Base-by-base conservation (phyloP, 2,113 vertebrate genomes). In the Pleuronectes platessa region DNA sequence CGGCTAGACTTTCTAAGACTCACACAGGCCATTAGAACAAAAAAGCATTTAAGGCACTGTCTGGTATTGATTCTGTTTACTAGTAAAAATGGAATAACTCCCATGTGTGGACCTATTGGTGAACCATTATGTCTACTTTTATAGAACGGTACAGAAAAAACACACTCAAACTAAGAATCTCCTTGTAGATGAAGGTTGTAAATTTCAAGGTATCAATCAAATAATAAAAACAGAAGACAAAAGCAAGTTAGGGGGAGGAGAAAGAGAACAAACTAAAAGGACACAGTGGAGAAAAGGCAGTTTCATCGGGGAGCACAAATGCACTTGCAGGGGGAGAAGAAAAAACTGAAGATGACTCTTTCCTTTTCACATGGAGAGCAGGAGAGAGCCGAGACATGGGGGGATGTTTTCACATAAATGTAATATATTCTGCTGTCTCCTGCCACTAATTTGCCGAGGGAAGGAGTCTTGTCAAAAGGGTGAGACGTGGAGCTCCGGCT, bases 61-160 rank as follows among this genome's bases (percentile, higher is more conserved):
- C 56, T 74, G 53, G 18, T 65, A 88, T 81, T 74, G 88, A 87
- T 88, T 89, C 72, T 84, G 47, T 81, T 82, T 81, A 79, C 79
- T 67, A 68, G 51, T 55, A 74, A 74, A 85, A 83, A 76, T 79
- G 73, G 72, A 76, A 71, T 24, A 59, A 59, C 78, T 79, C 71
- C 65, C 51, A 59, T 67, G 49, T 1, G 9, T 61, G 24, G 18
- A 56, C 45, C 64, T 49, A 54, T 66, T 70, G 66, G 83, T 56
- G 63, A 82, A 71, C 75, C 37, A 72, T 79, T 79, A 66, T 51
- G 61, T 71, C 51, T 68, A 45, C 62, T 81, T 88, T 84, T 74
- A 63, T 47, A 11, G 69, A 71, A 59, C n/a, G 12, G 9, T 37
- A 63, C 24, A 1, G 1, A 56, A 60, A 75, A 20, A 62, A 51